Evolutionary conservation across 1,140 invertebrate genomes (phyloP).

Genomic region (Drosophila jambulina): DNA sequence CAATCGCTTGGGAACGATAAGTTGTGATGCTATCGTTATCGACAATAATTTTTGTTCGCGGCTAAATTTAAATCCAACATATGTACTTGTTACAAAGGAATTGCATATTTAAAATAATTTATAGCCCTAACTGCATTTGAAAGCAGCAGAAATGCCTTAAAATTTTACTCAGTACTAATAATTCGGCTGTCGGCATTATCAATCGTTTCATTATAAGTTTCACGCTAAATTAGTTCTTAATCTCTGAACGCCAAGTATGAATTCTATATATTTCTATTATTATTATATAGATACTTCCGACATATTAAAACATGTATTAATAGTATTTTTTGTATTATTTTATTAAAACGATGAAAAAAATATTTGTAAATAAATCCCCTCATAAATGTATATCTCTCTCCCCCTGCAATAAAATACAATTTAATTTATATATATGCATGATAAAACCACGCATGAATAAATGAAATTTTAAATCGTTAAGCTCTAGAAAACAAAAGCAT

Average conservation of each 20-base stretch:
- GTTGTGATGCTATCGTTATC: background rate
- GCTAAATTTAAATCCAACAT: background rate
- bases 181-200: too few relatives aligned
- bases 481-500: constrained; percentile 37
- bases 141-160: background rate
- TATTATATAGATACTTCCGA: background rate
- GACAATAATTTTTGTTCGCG: background rate
- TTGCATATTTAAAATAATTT: background rate
- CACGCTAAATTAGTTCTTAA: too few relatives aligned
- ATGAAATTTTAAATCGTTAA: constrained; percentile 42
- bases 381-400: background rate
- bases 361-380: background rate
- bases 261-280: too few relatives aligned
- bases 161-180: background rate
- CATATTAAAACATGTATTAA: background rate
- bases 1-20: background rate
- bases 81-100: background rate
- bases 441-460: constrained; percentile 10
- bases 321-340: background rate
- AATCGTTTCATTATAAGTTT: too few relatives aligned
- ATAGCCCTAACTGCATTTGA: background rate
- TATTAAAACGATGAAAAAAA: background rate
- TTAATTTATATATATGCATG: background rate
- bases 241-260: too few relatives aligned
- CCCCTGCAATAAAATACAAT: too few relatives aligned